Evolutionary conservation across 2,888 invertebrate species (phyloP).

Genomic region (Dryadula phaetusa): DNA sequence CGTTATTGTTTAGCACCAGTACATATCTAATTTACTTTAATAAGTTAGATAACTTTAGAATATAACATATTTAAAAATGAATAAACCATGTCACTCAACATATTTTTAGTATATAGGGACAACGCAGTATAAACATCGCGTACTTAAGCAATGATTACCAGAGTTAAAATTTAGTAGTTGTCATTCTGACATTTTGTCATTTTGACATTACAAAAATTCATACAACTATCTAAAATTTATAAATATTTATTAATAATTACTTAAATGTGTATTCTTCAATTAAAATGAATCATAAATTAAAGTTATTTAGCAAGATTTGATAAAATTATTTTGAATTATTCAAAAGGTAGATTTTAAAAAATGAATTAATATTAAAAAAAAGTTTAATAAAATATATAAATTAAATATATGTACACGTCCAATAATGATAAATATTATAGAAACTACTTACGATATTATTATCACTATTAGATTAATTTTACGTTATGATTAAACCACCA

Average conservation of each 20-base stretch:
- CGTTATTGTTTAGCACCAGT: background rate
- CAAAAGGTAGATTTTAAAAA: too few species aligned
- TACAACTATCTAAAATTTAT: too few species aligned
- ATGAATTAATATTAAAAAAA: too few species aligned
- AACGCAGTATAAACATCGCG: background rate
- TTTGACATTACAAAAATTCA: background rate
- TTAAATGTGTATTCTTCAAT: too few species aligned
- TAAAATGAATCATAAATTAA: too few species aligned
- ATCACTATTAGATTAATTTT: too few species aligned
- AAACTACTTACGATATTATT: too few species aligned
- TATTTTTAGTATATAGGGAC: background rate
- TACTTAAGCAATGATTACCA: background rate
- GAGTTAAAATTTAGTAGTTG: background rate
- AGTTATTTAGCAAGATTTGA: too few species aligned
- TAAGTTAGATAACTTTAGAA: background rate
- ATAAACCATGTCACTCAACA: background rate
- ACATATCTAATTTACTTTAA: background rate
- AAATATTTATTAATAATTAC: too few species aligned
- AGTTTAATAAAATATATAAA: background rate
- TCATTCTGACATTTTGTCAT: slow-evolving; percentile 1
- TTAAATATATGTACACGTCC: background rate
- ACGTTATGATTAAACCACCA: too few species aligned
- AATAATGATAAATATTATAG: background rate
- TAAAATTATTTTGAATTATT: too few species aligned
- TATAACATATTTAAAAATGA: background rate